Evolutionary conservation across 2,797 vertebrate species (phyloP).

Genomic region (Natrix natrix): DNA sequence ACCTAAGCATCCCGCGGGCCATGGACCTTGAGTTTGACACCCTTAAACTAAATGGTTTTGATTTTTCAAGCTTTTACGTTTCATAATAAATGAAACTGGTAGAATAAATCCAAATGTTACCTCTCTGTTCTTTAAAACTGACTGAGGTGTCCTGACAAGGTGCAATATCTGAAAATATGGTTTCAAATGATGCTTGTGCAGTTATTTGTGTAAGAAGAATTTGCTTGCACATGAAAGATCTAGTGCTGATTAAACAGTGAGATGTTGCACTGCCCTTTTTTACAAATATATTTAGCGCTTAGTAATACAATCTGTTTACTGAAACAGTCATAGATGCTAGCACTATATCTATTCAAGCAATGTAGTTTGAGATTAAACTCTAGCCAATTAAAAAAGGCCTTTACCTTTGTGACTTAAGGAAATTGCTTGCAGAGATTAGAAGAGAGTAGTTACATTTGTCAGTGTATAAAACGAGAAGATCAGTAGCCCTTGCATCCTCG

Average conservation of each 20-base stretch:
- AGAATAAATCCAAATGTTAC: neutral
- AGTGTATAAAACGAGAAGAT: neutral
- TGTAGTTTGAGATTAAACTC: conserved; percentile 4
- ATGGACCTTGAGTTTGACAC: too few relatives aligned
- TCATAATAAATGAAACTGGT: neutral
- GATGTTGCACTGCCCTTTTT: conserved; percentile 17
- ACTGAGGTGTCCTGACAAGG: neutral
- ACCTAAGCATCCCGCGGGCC: too few relatives aligned
- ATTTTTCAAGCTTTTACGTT: neutral
- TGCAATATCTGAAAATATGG: conserved; percentile 30
- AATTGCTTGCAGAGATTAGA: neutral
- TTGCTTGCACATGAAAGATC: conserved; percentile 28
- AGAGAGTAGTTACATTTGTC: neutral
- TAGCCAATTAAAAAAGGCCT: neutral
- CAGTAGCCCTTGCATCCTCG: neutral
- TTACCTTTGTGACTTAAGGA: neutral
- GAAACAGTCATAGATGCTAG: neutral
- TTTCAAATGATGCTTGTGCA: conserved; percentile 36
- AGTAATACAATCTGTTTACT: conserved; percentile 36
- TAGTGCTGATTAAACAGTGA: conserved; percentile 32
- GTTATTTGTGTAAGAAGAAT: conserved; percentile 39
- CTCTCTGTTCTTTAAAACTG: neutral
- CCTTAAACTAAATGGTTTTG: neutral
- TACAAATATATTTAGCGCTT: conserved; percentile 37
- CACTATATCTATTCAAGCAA: neutral